A percentile compares a stretch with the other conserved stretches of the same genome.
Evolutionary conservation across 2,888 invertebrate genomes (phyloP).

Genomic region (Ashinkailepas kermadecensis): DNA sequence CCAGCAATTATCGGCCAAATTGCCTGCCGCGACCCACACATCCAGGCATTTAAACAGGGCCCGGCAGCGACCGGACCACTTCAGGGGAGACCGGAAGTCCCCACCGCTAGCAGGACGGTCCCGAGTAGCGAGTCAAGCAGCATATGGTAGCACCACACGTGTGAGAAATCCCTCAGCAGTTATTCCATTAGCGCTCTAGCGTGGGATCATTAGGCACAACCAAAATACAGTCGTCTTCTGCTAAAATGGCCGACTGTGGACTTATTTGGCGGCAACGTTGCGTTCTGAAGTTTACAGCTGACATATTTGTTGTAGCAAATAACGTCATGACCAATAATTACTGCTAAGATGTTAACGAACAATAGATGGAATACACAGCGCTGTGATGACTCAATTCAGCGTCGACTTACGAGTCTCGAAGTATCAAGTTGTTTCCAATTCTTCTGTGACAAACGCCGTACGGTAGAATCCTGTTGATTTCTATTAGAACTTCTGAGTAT

Average conservation of each 20-base stretch:
- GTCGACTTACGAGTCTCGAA: constrained; percentile 51
- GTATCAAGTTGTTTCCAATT: constrained; percentile 54
- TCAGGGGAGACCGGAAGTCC: neutral
- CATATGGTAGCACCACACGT: neutral
- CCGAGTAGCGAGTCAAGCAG: neutral
- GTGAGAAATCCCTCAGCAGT: neutral
- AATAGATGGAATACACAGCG: too few relatives aligned
- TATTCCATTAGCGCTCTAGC: neutral
- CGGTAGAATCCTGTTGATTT: constrained; percentile 55
- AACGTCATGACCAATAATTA: neutral
- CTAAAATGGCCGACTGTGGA: neutral
- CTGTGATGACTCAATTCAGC: neutral
- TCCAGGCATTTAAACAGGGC: neutral
- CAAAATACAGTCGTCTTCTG: neutral
- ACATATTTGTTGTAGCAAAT: neutral
- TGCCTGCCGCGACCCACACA: neutral
- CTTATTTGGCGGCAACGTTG: neutral
- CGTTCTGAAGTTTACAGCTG: neutral
- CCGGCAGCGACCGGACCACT: neutral
- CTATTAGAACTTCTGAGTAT: constrained; percentile 54
- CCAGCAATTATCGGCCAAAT: neutral
- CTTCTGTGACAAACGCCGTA: constrained; percentile 57
- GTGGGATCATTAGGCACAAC: neutral
- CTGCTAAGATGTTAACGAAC: neutral
- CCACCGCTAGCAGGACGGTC: neutral